phyloP scores from a whole-genome alignment of 2,113 vertebrate genomes.

The Cinclus cinclus region DNA sequence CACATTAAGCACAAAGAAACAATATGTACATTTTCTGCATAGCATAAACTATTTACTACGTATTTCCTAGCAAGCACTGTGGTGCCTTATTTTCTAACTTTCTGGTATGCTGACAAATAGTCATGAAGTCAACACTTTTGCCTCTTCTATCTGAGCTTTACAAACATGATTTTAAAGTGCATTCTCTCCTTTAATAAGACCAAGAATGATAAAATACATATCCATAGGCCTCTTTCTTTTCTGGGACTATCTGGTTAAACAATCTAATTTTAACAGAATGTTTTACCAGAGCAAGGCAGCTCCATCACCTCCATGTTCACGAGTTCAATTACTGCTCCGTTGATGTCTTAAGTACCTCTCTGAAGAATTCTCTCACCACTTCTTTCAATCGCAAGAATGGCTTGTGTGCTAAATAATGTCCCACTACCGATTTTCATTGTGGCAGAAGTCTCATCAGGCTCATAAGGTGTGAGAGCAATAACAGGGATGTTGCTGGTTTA shows the following conservation, averaged over 20 bases:
- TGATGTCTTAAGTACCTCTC: neutral
- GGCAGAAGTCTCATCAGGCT: neutral
- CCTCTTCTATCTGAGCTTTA: neutral
- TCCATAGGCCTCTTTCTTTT: neutral
- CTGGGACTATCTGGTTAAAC: neutral
- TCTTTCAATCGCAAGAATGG: neutral
- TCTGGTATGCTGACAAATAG: neutral
- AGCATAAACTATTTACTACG: neutral
- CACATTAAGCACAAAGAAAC: neutral
- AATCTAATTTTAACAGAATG: neutral
- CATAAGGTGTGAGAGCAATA: fast-evolving
- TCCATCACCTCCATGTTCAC: neutral
- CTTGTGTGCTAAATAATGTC: neutral
- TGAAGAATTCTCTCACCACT: neutral
- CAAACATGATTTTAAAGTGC: neutral
- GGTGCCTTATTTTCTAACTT: neutral
- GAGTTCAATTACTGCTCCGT: neutral
- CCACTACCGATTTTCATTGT: neutral
- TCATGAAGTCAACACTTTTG: neutral
- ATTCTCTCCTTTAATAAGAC: neutral
- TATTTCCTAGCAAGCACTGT: neutral
- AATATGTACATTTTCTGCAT: neutral
- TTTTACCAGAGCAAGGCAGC: neutral
- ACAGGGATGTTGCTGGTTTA: neutral
- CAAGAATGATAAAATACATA: neutral